Evolutionary conservation across 2,888 invertebrate species (phyloP).

Genomic region (Pardosa pseudoannulata): DNA sequence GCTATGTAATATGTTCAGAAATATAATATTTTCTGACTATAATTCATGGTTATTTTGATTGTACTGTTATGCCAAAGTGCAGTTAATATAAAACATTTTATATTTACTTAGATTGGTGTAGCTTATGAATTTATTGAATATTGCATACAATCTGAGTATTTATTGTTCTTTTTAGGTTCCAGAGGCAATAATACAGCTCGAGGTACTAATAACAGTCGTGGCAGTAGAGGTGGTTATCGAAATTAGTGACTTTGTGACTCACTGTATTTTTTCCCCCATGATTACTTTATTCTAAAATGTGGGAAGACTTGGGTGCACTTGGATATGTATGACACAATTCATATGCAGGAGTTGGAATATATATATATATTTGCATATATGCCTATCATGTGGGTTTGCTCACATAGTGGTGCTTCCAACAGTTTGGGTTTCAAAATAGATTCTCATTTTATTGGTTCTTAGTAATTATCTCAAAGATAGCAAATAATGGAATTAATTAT

Average conservation of each 20-base stretch:
- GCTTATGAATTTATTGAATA: too few relatives aligned
- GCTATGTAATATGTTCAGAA: too few relatives aligned
- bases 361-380: slow-evolving; percentile 21
- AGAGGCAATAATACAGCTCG: slow-evolving; percentile 33
- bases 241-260: slow-evolving; percentile 38
- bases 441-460: neutral
- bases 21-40: too few relatives aligned
- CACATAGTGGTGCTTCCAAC: slow-evolving; percentile 64
- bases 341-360: slow-evolving; percentile 3
- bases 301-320: slow-evolving; percentile 40
- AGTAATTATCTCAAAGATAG: neutral
- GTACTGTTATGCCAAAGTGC: too few relatives aligned
- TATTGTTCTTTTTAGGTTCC: slow-evolving; percentile 31
- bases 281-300: slow-evolving; percentile 22
- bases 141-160: too few relatives aligned
- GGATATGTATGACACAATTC: neutral
- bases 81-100: too few relatives aligned
- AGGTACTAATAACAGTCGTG: slow-evolving; percentile 31
- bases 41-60: too few relatives aligned
- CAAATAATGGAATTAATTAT: too few relatives aligned
- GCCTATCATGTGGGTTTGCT: slow-evolving; percentile 35
- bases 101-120: too few relatives aligned
- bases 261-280: neutral
- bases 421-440: neutral
- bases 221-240: slow-evolving; percentile 46